phyloP scores from a whole-genome alignment of 2,113 vertebrate genomes.

The Archilochus colubris region DNA sequence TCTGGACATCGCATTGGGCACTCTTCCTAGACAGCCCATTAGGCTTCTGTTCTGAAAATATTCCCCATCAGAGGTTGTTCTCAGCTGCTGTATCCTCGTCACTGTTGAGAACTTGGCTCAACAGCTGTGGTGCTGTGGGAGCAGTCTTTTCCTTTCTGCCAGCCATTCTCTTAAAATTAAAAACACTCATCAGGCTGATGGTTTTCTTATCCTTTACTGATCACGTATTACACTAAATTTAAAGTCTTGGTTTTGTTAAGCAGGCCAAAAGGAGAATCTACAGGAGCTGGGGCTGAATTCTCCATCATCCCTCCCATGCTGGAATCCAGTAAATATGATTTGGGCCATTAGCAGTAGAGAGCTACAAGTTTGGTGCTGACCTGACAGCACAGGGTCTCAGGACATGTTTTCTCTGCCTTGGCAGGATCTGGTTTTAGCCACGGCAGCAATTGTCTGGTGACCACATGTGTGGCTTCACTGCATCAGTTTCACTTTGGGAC shows the following conservation, averaged over 20 bases:
- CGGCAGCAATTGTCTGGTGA: not conserved
- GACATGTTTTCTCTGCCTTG: not conserved
- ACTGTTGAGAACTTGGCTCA: not conserved
- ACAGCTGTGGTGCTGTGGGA: not conserved
- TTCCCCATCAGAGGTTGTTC: not conserved
- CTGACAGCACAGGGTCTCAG: not conserved
- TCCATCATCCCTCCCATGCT: not conserved
- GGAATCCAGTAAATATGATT: not conserved
- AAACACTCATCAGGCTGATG: not conserved
- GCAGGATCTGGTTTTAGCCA: fast-evolving
- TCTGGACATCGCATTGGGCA: not conserved
- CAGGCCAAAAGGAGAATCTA: not conserved
- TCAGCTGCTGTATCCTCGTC: not conserved
- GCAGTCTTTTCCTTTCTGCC: not conserved
- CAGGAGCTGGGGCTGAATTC: not conserved
- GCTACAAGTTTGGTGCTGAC: not conserved
- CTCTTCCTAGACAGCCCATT: not conserved
- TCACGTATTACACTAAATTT: not conserved
- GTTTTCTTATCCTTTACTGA: not conserved
- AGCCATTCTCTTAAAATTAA: constrained; percentile 5
- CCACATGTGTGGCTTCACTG: not conserved
- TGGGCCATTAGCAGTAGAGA: not conserved
- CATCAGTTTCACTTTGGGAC: fast-evolving
- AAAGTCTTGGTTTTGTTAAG: not conserved
- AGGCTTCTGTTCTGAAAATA: not conserved